Base-by-base conservation (phyloP, 2,113 vertebrate genomes). In the Sisor rabdophorus region DNA sequence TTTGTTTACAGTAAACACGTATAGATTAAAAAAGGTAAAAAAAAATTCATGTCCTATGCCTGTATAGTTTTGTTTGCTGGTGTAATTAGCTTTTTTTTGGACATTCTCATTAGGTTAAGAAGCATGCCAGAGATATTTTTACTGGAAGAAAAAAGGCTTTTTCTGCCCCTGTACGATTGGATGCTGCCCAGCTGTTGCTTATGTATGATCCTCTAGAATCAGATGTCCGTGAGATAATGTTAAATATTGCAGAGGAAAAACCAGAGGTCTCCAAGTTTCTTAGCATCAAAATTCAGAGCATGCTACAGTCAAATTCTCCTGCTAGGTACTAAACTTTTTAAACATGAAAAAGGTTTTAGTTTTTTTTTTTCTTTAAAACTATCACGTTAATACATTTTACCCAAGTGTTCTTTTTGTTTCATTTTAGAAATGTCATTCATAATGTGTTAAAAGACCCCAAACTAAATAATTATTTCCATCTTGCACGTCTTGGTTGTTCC, bases 401-500 rank as follows among this genome's bases (percentile, higher is more conserved):
- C 11, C 10, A 22, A 56, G 9, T 32, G 11, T 13, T 10, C 63
- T 24, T n/a, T 19, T 30, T 32, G 22, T 20, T 0, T 64, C 22
- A 55, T 16, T 54, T 56, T 56, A 78, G 77, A 36, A 78, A 78
- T 24, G 44, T 78, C 16, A 78, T 73, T 50, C 69, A 11, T 58
- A 50, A 65, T 22, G 77, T 78, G 19, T 56, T 78, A 24, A 78
- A 78, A 56, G 77, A 78, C 22, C 61, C 50, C 64, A 64, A 65
- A 52, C 32, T 72, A 10, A 78, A 78, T 54, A 78, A 78, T 73
- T 78, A 78, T 65, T 78, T 72, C 20, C 77, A 78, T 65, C 59
- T 78, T 72, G 77, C 59, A 55, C 77, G 77, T 64, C 22, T 65
- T 56, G 77, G 77, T 44, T 78, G 47, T 73, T 78, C 77, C 5